A percentile compares a stretch with the other conserved stretches of the same genome.
These are phyloP conservation scores for Xiphophorus hellerii DNA, from an alignment of 2,113 vertebrate genomes.

Conservation along the genomic window DNA sequence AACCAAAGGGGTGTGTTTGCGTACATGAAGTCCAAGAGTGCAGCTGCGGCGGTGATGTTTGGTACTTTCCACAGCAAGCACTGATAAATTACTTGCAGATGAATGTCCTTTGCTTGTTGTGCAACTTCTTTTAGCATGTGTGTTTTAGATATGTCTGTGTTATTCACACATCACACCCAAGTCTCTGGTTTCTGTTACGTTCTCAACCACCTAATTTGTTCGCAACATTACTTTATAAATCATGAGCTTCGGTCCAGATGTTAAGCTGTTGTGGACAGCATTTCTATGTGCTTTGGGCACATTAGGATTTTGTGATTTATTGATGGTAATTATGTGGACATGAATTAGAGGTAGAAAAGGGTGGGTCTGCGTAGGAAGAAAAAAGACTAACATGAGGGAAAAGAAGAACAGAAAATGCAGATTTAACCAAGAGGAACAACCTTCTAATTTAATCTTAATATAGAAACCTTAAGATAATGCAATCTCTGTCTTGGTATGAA, in stretches of 20 bases:
- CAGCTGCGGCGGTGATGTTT: conserved; percentile 77
- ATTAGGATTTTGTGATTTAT: conserved; percentile 38
- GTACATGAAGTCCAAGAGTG: conserved; percentile 40
- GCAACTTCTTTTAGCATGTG: conserved; percentile 66
- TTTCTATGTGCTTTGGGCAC: conserved; percentile 8
- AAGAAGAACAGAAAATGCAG: background rate
- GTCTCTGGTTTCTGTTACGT: conserved; percentile 63
- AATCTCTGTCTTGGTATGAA: background rate
- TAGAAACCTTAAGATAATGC: background rate
- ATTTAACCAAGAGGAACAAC: background rate
- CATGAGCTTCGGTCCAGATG: conserved; percentile 54
- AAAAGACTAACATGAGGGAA: background rate
- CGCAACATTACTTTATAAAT: conserved; percentile 59
- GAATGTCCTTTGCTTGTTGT: conserved; percentile 47
- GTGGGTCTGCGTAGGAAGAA: background rate
- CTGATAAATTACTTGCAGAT: conserved; percentile 71
- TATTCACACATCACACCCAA: conserved; percentile 64
- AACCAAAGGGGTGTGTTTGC: conserved; percentile 28
- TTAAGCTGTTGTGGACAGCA: conserved; percentile 35
- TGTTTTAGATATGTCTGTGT: conserved; percentile 51
- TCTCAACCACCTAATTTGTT: conserved; percentile 65
- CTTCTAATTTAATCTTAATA: background rate
- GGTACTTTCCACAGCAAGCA: conserved; percentile 75
- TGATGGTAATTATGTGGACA: conserved; percentile 22
- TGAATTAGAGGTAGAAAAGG: conserved; percentile 7